Evolutionary conservation across 2,113 vertebrate species (phyloP).

Genomic region (Marmota flaviventris): DNA sequence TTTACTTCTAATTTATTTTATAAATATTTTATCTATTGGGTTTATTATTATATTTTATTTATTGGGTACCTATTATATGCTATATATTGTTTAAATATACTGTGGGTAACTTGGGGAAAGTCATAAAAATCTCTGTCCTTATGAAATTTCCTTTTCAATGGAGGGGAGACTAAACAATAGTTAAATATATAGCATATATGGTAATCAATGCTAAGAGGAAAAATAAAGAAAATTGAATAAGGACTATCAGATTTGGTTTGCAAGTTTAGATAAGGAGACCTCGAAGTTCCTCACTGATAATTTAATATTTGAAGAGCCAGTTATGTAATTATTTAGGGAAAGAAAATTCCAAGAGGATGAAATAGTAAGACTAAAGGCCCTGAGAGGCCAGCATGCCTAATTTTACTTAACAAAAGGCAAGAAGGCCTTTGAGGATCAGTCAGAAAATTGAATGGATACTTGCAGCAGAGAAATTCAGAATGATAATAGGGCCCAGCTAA

Average conservation of each 20-base stretch:
- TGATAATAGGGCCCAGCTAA: background rate
- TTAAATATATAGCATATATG: background rate
- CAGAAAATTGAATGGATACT: background rate
- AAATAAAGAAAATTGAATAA: background rate
- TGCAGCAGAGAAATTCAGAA: background rate
- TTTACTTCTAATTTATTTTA: background rate
- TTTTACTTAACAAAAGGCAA: background rate
- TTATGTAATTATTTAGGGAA: background rate
- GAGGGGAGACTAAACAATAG: accelerated
- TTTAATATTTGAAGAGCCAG: background rate
- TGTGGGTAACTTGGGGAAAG: background rate
- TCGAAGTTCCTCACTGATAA: background rate
- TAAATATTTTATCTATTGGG: background rate
- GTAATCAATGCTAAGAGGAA: background rate
- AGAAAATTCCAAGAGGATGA: background rate
- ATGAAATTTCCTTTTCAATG: background rate
- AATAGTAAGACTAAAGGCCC: background rate
- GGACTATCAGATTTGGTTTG: background rate
- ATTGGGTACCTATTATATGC: background rate
- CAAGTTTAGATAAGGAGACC: background rate
- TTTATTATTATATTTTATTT: background rate
- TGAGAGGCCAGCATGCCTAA: background rate
- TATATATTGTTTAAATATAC: background rate
- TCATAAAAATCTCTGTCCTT: background rate
- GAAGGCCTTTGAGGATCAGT: background rate